Evolutionary conservation across 2,888 invertebrate genomes (phyloP).

Genomic region (Boloria euphrosyne): DNA sequence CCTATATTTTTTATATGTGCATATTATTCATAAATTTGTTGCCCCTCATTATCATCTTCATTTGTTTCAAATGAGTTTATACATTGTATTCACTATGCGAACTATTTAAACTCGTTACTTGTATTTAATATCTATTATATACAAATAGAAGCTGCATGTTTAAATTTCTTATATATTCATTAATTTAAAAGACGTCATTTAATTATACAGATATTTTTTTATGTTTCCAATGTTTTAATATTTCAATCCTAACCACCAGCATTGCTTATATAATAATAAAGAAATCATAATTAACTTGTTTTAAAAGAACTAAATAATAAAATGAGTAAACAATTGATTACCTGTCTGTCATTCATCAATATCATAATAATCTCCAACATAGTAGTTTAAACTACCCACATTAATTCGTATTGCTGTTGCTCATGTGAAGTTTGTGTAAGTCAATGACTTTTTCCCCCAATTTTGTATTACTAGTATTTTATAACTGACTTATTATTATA

Average conservation of each 20-base stretch:
- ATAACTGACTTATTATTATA: background rate
- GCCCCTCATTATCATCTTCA: too few species aligned
- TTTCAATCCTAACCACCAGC: background rate
- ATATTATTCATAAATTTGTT: too few species aligned
- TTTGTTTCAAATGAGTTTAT: too few species aligned
- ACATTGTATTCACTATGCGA: too few species aligned
- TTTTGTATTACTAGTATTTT: conserved; percentile 3
- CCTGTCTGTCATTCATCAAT: conserved; percentile 36
- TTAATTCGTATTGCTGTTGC: conserved; percentile 32
- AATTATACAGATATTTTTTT: too few species aligned
- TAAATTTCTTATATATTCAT: too few species aligned
- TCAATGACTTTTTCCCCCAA: conserved; percentile 27
- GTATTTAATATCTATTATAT: too few species aligned
- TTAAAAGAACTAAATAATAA: conserved; percentile 15
- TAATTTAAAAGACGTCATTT: too few species aligned
- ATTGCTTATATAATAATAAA: background rate
- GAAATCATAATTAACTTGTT: conserved; percentile 3
- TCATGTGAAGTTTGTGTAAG: conserved; percentile 15
- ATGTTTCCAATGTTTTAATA: background rate
- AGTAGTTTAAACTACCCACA: conserved; percentile 33
- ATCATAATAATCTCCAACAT: conserved; percentile 40
- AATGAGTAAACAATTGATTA: conserved; percentile 38
- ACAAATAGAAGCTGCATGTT: too few species aligned
- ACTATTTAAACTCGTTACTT: too few species aligned
- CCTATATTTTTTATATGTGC: too few species aligned